Evolutionary conservation across 2,113 vertebrate genomes (phyloP), one percentile per base, ranked within the genome.

Genomic region (Grus americana): DNA sequence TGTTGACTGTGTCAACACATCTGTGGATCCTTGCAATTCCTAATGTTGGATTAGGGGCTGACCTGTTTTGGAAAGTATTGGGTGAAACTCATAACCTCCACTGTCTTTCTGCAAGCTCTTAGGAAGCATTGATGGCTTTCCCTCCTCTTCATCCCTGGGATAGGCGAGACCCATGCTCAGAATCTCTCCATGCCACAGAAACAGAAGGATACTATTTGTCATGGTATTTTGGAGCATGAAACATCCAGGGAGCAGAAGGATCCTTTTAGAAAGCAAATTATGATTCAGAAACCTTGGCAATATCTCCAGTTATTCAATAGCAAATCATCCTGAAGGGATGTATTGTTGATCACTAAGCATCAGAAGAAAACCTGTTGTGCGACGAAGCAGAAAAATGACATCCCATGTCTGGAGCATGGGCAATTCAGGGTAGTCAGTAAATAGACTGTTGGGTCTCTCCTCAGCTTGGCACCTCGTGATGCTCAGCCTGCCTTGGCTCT

Each of bases 201-300:
- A 71, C 0, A 58, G 34, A 44, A 17, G 7, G 23, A 12, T 17
- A 8, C 3, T 16, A 5, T 74, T 79, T 72, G 34, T 0, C 0
- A 16, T 15, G 5, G 2, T 40, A n/a, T 82, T 84, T 81, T 52
- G 15, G 27, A 65, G 7, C 30, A 57, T 10, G 4, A 46, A 88
- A n/a, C 46, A 26, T 18, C 4, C 0, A 0, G 19, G 0, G 3
- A 82, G 50, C 27, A 82, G 44, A 76, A 3, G 6, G 10, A 75
- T 30, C 14, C 1, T 71, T 79, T 71, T 11, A 32, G 57, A 89
- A 92, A 79, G 12, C 26, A 6, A 50, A 9, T 70, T 70, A 29
- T 22, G 23, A 27, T n/a, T 74, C 19, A 50, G 34, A 91, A 66
- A 38, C 15, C 13, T 80, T 21, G 32, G 17, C 57, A 21, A 6